These are phyloP conservation scores for Acrobeloides nanus DNA, from an alignment of 2,888 invertebrate genomes.

Conservation along the genomic window DNA sequence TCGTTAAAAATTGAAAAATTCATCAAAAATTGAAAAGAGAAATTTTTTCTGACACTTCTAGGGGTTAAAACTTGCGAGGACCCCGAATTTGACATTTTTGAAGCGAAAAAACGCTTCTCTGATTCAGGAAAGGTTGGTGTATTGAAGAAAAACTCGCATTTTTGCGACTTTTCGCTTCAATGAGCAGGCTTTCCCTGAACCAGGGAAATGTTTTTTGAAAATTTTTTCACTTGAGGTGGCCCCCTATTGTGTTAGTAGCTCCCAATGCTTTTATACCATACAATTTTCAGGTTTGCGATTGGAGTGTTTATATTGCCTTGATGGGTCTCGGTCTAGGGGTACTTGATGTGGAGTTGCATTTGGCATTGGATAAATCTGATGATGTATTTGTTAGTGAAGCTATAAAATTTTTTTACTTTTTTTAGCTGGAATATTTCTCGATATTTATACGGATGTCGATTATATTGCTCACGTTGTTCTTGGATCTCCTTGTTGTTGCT, in stretches of 20 bases:
- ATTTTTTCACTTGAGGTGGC: too few relatives aligned
- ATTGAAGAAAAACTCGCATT: too few relatives aligned
- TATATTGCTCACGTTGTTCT: slow-evolving; percentile 84
- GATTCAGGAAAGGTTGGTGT: too few relatives aligned
- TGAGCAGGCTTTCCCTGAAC: too few relatives aligned
- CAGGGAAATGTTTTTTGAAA: too few relatives aligned
- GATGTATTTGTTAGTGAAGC: slow-evolving; percentile 7
- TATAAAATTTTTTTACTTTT: slow-evolving; percentile 9
- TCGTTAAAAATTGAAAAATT: too few relatives aligned
- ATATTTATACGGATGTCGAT: slow-evolving; percentile 24
- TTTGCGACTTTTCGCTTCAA: too few relatives aligned
- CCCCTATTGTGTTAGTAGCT: not conserved
- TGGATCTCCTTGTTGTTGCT: slow-evolving; percentile 95
- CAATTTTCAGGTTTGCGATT: slow-evolving; percentile 32
- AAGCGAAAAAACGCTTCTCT: too few relatives aligned
- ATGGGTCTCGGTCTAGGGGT: slow-evolving; percentile 36
- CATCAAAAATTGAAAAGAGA: too few relatives aligned
- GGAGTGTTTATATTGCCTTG: slow-evolving; percentile 31
- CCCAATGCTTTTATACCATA: not conserved
- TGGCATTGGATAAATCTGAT: slow-evolving; percentile 7
- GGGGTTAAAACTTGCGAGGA: too few relatives aligned
- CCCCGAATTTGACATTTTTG: too few relatives aligned
- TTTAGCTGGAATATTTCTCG: slow-evolving; percentile 22
- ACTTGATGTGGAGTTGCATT: slow-evolving; percentile 39
- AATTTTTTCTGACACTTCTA: slow-evolving; percentile 1